Evolutionary conservation across 1,140 invertebrate species (phyloP).

Genomic region (Lycorma delicatula): DNA sequence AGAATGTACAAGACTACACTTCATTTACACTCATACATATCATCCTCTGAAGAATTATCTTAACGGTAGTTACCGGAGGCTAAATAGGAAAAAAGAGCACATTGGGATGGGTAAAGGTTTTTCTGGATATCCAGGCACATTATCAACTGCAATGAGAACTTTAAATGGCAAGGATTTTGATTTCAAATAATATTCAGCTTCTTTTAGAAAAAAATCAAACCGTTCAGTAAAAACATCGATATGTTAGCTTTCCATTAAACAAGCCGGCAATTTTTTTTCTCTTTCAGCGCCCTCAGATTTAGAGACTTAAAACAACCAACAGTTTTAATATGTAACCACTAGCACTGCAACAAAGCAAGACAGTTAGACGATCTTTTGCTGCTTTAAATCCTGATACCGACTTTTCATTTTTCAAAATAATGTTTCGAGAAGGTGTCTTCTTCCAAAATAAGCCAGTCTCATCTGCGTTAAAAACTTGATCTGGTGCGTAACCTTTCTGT

Average conservation of each 20-base stretch:
- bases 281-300: constrained; percentile 24
- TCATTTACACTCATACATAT: no score
- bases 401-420: constrained; percentile 11
- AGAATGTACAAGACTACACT: no score
- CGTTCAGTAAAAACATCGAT: constrained; percentile 34
- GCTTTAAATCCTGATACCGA: constrained; percentile 24
- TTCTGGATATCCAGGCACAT: constrained; percentile 35
- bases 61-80: no score
- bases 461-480: background rate
- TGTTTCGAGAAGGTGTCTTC: background rate
- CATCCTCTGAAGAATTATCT: no score
- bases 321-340: constrained; percentile 30
- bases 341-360: constrained; percentile 29
- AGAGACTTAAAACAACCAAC: constrained; percentile 28
- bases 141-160: constrained; percentile 40
- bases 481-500: background rate
- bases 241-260: constrained; percentile 37
- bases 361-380: constrained; percentile 28
- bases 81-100: no score
- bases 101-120: constrained; percentile 30
- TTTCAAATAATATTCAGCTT: constrained; percentile 31
- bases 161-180: constrained; percentile 37
- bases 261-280: constrained; percentile 29
- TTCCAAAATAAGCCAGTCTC: background rate
- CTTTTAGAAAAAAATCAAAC: constrained; percentile 32